A percentile compares a stretch with the other conserved stretches of the same genome.
phyloP scores from a whole-genome alignment of 2,888 invertebrate species.

The Epirrhoe alternata region DNA sequence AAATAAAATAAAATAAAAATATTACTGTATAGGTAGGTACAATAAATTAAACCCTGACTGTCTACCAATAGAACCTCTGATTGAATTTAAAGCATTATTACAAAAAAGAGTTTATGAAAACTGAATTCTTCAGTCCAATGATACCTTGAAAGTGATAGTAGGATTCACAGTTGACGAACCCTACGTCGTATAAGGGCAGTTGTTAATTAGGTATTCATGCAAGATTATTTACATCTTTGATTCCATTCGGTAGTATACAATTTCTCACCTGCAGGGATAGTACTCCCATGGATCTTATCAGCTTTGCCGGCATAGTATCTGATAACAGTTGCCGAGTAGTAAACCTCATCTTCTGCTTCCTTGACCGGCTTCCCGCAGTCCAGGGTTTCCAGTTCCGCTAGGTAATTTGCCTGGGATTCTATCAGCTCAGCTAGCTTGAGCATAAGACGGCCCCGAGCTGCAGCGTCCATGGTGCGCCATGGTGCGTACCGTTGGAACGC shows the following conservation, averaged over 20 bases:
- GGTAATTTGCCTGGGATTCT: constrained; percentile 88
- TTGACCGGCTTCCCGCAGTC: constrained; percentile 97
- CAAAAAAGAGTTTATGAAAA: too few species aligned
- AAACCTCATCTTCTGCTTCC: constrained; percentile 88
- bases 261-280: constrained; percentile 87
- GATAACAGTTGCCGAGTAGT: constrained; percentile 86
- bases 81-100: too few species aligned
- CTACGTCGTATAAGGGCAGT: too few species aligned
- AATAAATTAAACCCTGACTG: too few species aligned
- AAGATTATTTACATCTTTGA: too few species aligned
- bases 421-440: constrained; percentile 90
- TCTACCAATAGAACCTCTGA: too few species aligned
- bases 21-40: too few species aligned
- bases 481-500: constrained; percentile 90
- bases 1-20: too few species aligned
- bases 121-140: too few species aligned
- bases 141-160: too few species aligned
- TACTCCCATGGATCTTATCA: constrained; percentile 93
- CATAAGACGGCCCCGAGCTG: constrained; percentile 90
- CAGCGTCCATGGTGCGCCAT: constrained; percentile 94
- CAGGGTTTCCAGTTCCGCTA: constrained; percentile 95
- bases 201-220: too few species aligned
- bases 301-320: constrained; percentile 97
- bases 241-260: background rate
- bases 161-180: too few species aligned